Conservation (phyloP, 2,113 vertebrate species). For the Cyanoderma ruficeps region DNA sequence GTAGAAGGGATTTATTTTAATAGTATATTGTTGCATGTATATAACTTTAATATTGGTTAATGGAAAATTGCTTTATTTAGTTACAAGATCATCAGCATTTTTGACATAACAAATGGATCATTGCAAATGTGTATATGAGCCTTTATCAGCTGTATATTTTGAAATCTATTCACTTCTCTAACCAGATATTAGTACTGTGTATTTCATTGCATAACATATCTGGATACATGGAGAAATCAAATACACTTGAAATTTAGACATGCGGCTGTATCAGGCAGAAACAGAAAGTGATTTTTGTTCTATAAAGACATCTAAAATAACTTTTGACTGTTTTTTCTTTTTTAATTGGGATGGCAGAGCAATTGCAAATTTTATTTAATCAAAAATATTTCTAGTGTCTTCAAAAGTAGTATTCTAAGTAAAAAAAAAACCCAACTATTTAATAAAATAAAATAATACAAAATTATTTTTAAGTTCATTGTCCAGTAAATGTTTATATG, state of each 20-base stretch:
- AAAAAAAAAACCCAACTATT: neutral
- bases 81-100: neutral
- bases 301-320: neutral
- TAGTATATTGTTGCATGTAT: neutral
- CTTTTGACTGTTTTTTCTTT: neutral
- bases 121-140: neutral
- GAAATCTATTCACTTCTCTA: neutral
- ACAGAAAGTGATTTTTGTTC: neutral
- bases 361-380: neutral
- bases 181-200: neutral
- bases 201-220: neutral
- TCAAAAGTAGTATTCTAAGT: neutral
- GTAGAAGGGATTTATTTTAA: neutral
- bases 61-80: neutral
- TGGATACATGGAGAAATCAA: neutral
- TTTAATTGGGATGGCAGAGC: fast-evolving
- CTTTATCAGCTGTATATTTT: neutral
- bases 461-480: neutral
- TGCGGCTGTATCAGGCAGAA: neutral
- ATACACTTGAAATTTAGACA: neutral
- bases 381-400: neutral
- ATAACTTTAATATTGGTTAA: neutral
- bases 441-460: neutral
- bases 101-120: neutral
- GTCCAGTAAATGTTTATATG: neutral